Evolutionary conservation across 1,140 invertebrate genomes (phyloP), one percentile per base, ranked within the genome.

Genomic region (Drosophila lini): DNA sequence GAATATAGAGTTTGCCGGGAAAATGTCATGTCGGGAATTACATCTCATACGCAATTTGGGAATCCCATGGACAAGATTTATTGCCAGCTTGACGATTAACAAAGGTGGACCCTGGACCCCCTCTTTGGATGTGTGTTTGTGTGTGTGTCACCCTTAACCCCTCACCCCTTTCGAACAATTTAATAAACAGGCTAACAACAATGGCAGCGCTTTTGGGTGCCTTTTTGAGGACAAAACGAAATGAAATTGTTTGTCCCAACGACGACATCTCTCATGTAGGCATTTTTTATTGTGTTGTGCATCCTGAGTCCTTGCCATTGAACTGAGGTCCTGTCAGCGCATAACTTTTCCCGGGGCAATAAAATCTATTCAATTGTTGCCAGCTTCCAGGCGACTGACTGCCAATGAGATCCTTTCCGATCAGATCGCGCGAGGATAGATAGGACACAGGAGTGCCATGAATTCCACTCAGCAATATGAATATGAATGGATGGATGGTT

Each of bases 21-120:
- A 75, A 79, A 79, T 83, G 69, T 38, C 22, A 45, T 42, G 45
- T 47, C 61, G 55, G 56, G 57, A 70, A 84, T 61, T 77, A 71
- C 64, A 81, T 81, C 78, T 81, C 70, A 69, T 73, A 86, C 79
- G 70, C 74, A 78, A 74, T 79, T 68, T 55, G 52, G 64, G 59
- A 59, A 61, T 67, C 57, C 60, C 60, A 62, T 50, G 50, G 47
- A 40, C 63, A 73, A 82, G 83, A 86, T 86, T 86, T 86, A 86
- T 88, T 64, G 60, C 63, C 82, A 70, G 82, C 70, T 76, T 82
- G 83, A 81, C 62, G 82, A 75, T 85, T 85, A 85, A 82, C 84
- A 85, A 85, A 84, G 83, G 83, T 81, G 75, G 65, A 47, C 59
- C 42, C 50, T 44, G 56, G 31, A 55, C 38, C 36, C 58, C 41